Percentiles rank a stretch among this genome's conserved stretches.
Evolutionary conservation across 2,113 vertebrate species (phyloP).

Genomic region (Trematocara macrostoma): DNA sequence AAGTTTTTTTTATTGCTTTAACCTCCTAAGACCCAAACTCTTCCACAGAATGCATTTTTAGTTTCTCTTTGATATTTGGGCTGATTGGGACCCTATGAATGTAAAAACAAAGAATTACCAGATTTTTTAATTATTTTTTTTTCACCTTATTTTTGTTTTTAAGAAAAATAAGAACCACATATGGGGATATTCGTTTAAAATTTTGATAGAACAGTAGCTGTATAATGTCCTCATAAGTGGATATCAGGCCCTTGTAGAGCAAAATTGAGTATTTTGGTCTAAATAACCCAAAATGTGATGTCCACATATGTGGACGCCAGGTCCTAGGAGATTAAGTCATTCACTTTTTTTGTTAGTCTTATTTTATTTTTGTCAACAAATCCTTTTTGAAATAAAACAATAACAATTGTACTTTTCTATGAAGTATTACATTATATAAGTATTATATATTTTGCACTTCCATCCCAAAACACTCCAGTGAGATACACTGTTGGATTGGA

Average conservation of each 20-base stretch:
- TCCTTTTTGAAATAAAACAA: fast-evolving
- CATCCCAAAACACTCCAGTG: background rate
- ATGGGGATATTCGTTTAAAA: background rate
- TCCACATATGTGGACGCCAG: background rate
- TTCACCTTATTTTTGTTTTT: background rate
- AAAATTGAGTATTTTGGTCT: background rate
- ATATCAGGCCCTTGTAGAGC: background rate
- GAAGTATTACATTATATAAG: background rate
- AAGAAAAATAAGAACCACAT: background rate
- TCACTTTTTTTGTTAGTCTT: background rate
- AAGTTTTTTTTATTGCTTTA: background rate
- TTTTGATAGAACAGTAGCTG: background rate
- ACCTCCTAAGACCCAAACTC: background rate
- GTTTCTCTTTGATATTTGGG: background rate
- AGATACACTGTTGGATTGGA: background rate
- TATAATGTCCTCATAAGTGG: background rate
- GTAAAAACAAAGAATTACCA: background rate
- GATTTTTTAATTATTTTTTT: background rate
- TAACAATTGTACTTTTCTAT: background rate
- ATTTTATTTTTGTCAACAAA: background rate
- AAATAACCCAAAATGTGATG: background rate
- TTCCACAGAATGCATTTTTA: background rate
- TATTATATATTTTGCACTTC: background rate
- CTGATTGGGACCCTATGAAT: background rate
- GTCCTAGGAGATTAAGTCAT: background rate